A percentile compares a stretch with the other conserved stretches of the same genome.
phyloP scores from a whole-genome alignment of 2,113 vertebrate species.

The Pteruthius melanotis region DNA sequence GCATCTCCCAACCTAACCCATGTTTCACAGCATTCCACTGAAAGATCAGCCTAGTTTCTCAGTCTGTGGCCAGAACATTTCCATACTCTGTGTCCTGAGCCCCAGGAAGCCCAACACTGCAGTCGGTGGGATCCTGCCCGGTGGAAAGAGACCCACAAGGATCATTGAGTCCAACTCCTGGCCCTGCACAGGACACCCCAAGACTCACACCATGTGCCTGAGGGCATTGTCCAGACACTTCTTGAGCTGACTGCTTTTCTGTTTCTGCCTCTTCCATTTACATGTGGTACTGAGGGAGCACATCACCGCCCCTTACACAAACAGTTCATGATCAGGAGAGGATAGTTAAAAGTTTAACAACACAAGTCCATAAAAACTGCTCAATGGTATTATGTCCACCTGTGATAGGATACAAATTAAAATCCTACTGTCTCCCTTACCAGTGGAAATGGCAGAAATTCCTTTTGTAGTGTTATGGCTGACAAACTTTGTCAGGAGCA shows the following conservation, averaged over 20 bases:
- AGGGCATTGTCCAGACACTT: background rate
- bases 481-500: background rate
- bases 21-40: background rate
- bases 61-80: background rate
- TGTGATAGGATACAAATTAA: background rate
- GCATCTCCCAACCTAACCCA: background rate
- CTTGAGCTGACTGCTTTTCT: background rate
- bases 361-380: background rate
- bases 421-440: background rate
- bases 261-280: background rate
- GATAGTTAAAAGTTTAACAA: background rate
- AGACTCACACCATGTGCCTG: background rate
- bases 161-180: background rate
- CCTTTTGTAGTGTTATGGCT: background rate
- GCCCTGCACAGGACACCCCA: background rate
- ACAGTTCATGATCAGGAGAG: background rate
- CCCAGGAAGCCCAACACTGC: background rate
- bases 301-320: background rate
- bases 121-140: rapidly evolving
- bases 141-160: background rate
- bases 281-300: rapidly evolving
- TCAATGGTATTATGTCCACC: background rate
- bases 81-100: background rate
- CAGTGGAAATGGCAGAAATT: background rate
- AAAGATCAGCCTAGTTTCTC: background rate